phyloP scores from a whole-genome alignment of 2,888 invertebrate genomes.

The Aleiodes testaceus region DNA sequence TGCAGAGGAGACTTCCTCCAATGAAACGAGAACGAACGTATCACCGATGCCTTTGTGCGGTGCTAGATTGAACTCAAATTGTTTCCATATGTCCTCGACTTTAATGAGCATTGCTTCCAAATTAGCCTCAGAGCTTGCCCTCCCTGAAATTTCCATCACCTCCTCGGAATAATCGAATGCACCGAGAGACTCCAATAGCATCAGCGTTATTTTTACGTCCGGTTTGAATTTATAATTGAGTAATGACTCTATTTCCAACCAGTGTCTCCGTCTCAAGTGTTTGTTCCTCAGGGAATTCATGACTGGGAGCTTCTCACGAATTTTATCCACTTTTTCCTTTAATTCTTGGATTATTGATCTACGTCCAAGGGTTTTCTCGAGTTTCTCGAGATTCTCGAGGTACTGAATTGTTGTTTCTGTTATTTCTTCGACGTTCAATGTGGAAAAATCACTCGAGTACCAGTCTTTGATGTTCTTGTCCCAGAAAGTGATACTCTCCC shows the following conservation, averaged over 20 bases:
- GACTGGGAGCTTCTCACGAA: constrained; percentile 87
- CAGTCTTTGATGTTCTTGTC: constrained; percentile 79
- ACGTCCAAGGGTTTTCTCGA: constrained; percentile 88
- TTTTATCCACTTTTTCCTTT: constrained; percentile 84
- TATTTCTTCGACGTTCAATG: constrained; percentile 84
- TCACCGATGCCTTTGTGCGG: constrained; percentile 88
- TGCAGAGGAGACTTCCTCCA: constrained; percentile 87
- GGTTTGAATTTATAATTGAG: constrained; percentile 83
- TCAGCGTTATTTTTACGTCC: constrained; percentile 80
- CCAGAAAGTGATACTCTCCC: constrained; percentile 87
- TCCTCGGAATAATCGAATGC: constrained; percentile 84
- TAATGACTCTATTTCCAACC: constrained; percentile 86
- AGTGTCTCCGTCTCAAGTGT: constrained; percentile 85
- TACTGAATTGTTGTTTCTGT: constrained; percentile 79
- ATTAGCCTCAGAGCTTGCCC: constrained; percentile 91
- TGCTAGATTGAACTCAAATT: constrained; percentile 78
- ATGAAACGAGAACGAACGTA: constrained; percentile 86
- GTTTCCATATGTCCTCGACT: constrained; percentile 89
- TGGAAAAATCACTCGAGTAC: constrained; percentile 78
- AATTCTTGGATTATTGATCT: constrained; percentile 87
- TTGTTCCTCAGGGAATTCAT: constrained; percentile 88
- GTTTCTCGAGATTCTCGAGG: constrained; percentile 82
- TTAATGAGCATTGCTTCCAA: constrained; percentile 86
- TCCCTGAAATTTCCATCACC: constrained; percentile 88
- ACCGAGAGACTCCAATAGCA: constrained; percentile 81